Base-by-base conservation (phyloP, 2,888 invertebrate species). In the Acleris laterana region DNA sequence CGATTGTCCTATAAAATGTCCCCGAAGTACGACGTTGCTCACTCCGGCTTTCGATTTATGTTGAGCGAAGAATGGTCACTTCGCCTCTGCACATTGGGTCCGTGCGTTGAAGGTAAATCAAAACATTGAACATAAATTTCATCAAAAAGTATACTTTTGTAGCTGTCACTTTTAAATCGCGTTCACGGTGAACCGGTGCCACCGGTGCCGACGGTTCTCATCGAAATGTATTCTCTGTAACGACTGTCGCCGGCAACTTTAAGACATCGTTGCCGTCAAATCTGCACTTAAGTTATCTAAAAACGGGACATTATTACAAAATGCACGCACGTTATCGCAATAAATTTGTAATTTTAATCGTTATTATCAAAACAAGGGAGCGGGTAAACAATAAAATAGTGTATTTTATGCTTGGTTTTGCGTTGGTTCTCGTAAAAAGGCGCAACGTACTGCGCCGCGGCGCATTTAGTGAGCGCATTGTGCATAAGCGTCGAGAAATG, bases 331-430 rank as follows among this genome's bases (percentile, higher is more conserved):
- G 73, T 73, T 78, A 81, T 79, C 75, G 75, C 82, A 81, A 89
- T 91, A 91, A 91, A 90, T 88, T 89, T 73, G 71, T 87, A 85
- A 86, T 90, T 85, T 92, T 90, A 91, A 91, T 91, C 83, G 83
- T 83, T 79, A 84, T 86, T 85, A 88, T 88, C 88, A 83, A 89
- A 90, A 91, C 90, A 91, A 90, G 89, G 80, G 80, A 75, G 74
- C 77, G 81, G 80, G 69, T 74, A 76, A 78, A 85, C 82, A 84
- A 86, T 92, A 92, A 92, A 90, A 82, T 85, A 78, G 82, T 73
- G 55, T 76, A 75, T 77, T 90, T 92, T 91, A 92, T 82, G 80
- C 74, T 81, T 75, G 76, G 74, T 80, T 78, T 80, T 76, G 80
- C 77, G 82, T 80, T 77, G 76, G 75, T 77, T 84, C 81, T 85